phyloP scores from a whole-genome alignment of 2,113 vertebrate genomes.

The Speoplatyrhinus poulsoni region DNA sequence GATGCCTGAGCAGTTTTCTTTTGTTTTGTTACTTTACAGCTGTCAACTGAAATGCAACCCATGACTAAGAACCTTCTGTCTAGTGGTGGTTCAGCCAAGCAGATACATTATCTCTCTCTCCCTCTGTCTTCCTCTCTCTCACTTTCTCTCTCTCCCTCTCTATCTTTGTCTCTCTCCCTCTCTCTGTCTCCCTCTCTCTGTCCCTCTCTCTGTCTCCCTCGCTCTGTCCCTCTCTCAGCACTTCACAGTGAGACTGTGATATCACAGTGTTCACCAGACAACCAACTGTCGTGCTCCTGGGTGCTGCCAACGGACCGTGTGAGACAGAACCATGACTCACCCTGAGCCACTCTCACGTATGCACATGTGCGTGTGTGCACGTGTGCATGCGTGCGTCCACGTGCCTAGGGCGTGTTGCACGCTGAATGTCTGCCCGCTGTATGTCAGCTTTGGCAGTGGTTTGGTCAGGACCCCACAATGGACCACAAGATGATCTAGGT shows the following conservation, averaged over 20 bases:
- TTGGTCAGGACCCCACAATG: too few relatives aligned
- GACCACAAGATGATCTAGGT: too few relatives aligned
- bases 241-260: slow-evolving; percentile 53
- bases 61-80: slow-evolving; percentile 15
- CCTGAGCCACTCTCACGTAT: slow-evolving; percentile 21
- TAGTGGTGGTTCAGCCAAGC: slow-evolving; percentile 50
- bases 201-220: background rate
- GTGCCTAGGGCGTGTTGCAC: too few relatives aligned
- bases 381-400: background rate
- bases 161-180: background rate
- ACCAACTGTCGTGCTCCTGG: slow-evolving; percentile 59
- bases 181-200: background rate
- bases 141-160: slow-evolving; percentile 11
- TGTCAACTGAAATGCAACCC: slow-evolving; percentile 11
- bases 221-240: background rate
- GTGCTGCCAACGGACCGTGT: slow-evolving; percentile 47
- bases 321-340: slow-evolving; percentile 63
- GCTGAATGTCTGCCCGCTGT: too few relatives aligned
- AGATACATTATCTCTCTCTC: slow-evolving; percentile 34
- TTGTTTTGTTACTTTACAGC: slow-evolving; percentile 2
- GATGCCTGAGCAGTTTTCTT: background rate
- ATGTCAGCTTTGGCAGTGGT: too few relatives aligned
- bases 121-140: slow-evolving; percentile 34
- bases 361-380: background rate
- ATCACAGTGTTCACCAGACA: slow-evolving; percentile 61